Conservation (phyloP, 2,797 vertebrate genomes). For the Acropternis orthonyx region DNA sequence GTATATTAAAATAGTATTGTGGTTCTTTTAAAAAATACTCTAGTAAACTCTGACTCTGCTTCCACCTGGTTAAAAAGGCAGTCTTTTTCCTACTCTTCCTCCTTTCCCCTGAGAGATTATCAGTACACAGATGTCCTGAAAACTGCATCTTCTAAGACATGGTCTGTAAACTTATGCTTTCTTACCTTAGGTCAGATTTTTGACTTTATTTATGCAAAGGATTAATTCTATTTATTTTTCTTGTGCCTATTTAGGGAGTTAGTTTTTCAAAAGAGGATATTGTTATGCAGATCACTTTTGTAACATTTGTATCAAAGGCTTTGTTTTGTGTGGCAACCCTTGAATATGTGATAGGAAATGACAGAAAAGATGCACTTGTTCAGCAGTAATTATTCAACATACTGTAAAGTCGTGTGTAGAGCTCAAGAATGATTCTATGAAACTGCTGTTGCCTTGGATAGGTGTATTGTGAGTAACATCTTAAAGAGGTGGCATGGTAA, state of each 20-base stretch:
- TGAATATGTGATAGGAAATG: not conserved
- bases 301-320: not conserved
- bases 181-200: not conserved
- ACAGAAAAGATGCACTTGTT: not conserved
- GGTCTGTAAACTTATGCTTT: not conserved
- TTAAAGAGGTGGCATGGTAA: not conserved
- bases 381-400: not conserved
- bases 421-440: not conserved
- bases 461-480: not conserved
- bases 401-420: not conserved
- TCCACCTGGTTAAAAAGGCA: not conserved
- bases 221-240: not conserved
- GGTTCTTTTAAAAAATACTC: not conserved
- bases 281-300: not conserved
- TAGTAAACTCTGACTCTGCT: not conserved
- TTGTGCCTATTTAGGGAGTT: not conserved
- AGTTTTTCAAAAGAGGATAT: not conserved
- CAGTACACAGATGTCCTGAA: not conserved
- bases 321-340: not conserved
- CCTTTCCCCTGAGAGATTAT: not conserved
- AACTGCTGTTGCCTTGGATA: not conserved
- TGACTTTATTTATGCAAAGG: not conserved
- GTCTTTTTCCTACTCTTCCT: not conserved
- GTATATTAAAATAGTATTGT: not conserved
- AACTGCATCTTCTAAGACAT: not conserved